Evolutionary conservation across 2,113 vertebrate genomes (phyloP), one percentile per base, ranked within the genome.

Genomic region (Halcyon malimbica): DNA sequence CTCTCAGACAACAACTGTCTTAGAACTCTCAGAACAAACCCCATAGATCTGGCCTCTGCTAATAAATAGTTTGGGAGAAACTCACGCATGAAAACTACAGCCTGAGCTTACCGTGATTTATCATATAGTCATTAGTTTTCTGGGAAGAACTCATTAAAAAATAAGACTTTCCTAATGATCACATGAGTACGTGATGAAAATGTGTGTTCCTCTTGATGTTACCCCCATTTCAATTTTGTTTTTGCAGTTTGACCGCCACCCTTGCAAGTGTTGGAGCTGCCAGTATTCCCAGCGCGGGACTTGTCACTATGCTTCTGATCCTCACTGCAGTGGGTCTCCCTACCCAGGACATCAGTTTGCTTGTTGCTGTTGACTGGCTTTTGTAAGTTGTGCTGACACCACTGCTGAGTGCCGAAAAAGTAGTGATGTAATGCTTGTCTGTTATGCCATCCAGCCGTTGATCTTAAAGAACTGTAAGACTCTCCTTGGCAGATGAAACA

Each of bases 231-330:
- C 60, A 48, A 44, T 93, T 83, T 94, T 97, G 39, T 86, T 93
- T 83, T 93, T 96, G 54, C 97, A 99, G 99, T 97, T 97, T 99
- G 96, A 99, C 99, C 1, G 99, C 99, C 83, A 99, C 99, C 5
- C 97, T 99, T 97, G 99, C 99, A 29, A 99, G 99, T 18, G 98
- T 99, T 7, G 99, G 99, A 57, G 99, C 99, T 5, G 99, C 99
- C 94, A 99, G 99, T 96, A 99, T 99, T 95, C 99, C 99, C 96
- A 99, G 99, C 41, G 99, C 99, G 0, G 99, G 99, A 13, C 97
- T 99, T 80, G 99, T 99, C 95, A 99, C 99, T 79, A 99, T 99
- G 99, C 98, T 99, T 18, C 98, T 99, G 78, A 99, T 99, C 96
- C 98, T 99, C 67, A 99, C 99, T 1, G 99, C 99, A 3, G 99